Evolutionary conservation across 2,797 vertebrate species (phyloP).

Genomic region (Fringilla coelebs): DNA sequence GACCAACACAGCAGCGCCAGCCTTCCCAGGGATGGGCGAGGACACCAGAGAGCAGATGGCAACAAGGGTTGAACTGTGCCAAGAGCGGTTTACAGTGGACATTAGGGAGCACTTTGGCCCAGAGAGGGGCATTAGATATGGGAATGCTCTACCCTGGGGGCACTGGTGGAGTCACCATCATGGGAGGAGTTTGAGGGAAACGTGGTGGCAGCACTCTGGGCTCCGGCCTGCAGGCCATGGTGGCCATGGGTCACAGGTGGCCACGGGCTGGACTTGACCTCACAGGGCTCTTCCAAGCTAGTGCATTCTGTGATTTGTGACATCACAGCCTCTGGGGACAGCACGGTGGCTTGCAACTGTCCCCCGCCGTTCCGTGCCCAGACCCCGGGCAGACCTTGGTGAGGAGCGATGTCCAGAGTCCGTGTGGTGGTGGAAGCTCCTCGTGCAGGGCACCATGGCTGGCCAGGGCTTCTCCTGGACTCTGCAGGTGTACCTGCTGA

Average conservation of each 20-base stretch:
- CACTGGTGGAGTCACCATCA: accelerated
- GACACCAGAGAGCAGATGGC: neutral
- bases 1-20: accelerated
- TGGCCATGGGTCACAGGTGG: too few relatives aligned
- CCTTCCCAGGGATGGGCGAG: too few relatives aligned
- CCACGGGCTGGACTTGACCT: neutral
- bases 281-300: neutral
- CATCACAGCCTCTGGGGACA: neutral
- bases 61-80: neutral
- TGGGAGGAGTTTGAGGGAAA: neutral
- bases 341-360: neutral
- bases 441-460: neutral
- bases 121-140: too few relatives aligned
- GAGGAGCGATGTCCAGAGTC: neutral
- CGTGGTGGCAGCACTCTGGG: accelerated
- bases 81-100: neutral
- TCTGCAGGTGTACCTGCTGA: neutral
- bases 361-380: neutral
- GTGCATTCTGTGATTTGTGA: accelerated
- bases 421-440: neutral
- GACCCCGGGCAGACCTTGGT: neutral
- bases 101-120: neutral
- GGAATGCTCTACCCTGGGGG: neutral
- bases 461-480: neutral
- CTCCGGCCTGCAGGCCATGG: neutral